These are phyloP conservation scores for Tympanoctomys barrerae DNA, from an alignment of 2,797 vertebrate species.

Conservation along the genomic window DNA sequence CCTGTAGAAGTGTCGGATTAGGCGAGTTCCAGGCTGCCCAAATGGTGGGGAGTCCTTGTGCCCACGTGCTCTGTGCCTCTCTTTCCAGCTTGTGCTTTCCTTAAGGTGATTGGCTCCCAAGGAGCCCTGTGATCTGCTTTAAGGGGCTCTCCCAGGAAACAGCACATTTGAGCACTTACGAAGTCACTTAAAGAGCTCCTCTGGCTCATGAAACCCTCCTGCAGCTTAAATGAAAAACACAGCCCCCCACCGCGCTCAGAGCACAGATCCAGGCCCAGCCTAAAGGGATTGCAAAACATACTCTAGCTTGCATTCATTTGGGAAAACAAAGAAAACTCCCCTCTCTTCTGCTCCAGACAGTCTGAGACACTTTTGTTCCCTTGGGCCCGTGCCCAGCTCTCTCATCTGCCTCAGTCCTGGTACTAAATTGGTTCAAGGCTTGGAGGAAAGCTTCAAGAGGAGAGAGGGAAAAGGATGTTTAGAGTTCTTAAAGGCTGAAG, in stretches of 20 bases:
- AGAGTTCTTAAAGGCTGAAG: conserved; percentile 81
- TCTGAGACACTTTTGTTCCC: conserved; percentile 76
- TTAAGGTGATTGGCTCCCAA: not conserved
- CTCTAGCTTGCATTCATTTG: conserved; percentile 42
- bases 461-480: conserved; percentile 70
- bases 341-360: conserved; percentile 75
- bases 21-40: not conserved
- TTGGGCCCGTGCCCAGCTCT: conserved; percentile 77
- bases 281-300: conserved; percentile 61
- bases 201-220: conserved; percentile 5
- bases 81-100: not conserved
- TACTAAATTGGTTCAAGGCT: conserved; percentile 84
- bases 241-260: not conserved
- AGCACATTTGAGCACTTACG: conserved; percentile 14
- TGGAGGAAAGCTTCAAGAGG: conserved; percentile 75
- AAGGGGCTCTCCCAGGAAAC: conserved; percentile 37
- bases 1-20: not conserved
- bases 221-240: conserved; percentile 57
- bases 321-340: conserved; percentile 74
- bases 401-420: conserved; percentile 79
- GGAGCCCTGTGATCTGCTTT: not conserved
- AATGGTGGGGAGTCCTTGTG: not conserved
- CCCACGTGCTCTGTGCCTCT: not conserved
- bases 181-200: conserved; percentile 52
- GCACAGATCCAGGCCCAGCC: conserved; percentile 48